phyloP scores from a whole-genome alignment of 2,113 vertebrate genomes.

The Coregonus clupeaformis region DNA sequence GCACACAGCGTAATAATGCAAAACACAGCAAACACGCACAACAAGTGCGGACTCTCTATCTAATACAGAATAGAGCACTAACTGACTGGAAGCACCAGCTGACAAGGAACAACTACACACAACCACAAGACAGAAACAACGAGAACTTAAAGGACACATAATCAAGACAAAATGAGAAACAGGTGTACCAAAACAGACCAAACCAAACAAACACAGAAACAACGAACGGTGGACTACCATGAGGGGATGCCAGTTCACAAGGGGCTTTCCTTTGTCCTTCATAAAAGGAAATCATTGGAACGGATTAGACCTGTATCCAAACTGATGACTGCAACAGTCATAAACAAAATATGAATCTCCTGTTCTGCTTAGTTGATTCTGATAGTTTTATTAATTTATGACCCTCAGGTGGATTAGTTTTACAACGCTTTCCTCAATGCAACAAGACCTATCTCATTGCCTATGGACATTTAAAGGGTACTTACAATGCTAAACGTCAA shows the following conservation, averaged over 20 bases:
- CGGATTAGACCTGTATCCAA: not conserved
- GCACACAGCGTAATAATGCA: too few species aligned
- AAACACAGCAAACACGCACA: too few species aligned
- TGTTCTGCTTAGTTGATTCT: not conserved
- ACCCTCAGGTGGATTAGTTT: not conserved
- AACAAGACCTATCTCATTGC: not conserved
- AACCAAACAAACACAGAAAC: too few species aligned
- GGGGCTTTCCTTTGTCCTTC: conserved; percentile 23
- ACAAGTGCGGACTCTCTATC: too few species aligned
- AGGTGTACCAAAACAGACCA: too few species aligned
- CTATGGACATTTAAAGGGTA: not conserved
- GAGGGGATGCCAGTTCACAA: conserved; percentile 1
- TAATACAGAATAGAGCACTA: too few species aligned
- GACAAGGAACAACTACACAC: too few species aligned
- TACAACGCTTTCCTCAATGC: not conserved
- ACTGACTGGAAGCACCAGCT: too few species aligned
- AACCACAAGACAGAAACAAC: too few species aligned
- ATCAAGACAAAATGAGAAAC: too few species aligned
- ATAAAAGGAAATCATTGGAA: conserved; percentile 26
- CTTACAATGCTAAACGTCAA: not conserved
- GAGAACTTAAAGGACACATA: too few species aligned
- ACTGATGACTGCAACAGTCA: not conserved
- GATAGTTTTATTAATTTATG: not conserved
- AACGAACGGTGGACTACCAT: conserved; percentile 32
- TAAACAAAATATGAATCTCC: not conserved